These are phyloP conservation scores for Paramisgurnus dabryanus DNA, from an alignment of 2,113 vertebrate genomes.

Conservation along the genomic window DNA sequence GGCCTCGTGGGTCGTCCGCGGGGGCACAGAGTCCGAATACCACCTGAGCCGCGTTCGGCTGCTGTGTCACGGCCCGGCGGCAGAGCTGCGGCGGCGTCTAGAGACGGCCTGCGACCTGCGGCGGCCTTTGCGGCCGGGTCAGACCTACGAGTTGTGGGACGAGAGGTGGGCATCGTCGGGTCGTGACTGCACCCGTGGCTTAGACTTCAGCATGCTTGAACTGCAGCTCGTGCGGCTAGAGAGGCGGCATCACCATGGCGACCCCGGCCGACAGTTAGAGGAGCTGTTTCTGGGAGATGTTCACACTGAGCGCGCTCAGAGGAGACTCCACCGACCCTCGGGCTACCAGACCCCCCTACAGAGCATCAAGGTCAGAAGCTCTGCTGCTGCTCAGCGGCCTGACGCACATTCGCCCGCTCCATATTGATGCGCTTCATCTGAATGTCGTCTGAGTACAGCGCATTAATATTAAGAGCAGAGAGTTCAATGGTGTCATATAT, in stretches of 20 bases:
- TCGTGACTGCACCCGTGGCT: slow-evolving; percentile 77
- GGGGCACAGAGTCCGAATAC: slow-evolving; percentile 83
- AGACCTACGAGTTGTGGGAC: slow-evolving; percentile 78
- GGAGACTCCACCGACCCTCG: slow-evolving; percentile 82
- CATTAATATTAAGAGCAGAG: not conserved
- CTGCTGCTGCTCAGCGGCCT: slow-evolving; percentile 7
- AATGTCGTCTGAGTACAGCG: not conserved
- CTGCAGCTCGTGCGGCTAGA: slow-evolving; percentile 84
- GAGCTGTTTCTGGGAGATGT: slow-evolving; percentile 61
- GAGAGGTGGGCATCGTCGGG: slow-evolving; percentile 75
- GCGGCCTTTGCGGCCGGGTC: slow-evolving; percentile 72
- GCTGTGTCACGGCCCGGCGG: slow-evolving; percentile 72
- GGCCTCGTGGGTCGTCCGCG: slow-evolving; percentile 85
- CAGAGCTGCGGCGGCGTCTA: slow-evolving; percentile 71
- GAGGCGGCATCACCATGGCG: slow-evolving; percentile 82
- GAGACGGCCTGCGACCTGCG: slow-evolving; percentile 71
- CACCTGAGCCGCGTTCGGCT: slow-evolving; percentile 78
- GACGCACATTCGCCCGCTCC: not conserved
- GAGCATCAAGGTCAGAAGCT: slow-evolving; percentile 79
- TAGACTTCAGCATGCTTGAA: slow-evolving; percentile 87
- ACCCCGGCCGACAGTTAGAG: slow-evolving; percentile 61
- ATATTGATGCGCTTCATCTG: not conserved
- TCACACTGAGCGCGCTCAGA: slow-evolving; percentile 80
- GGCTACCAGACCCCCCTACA: slow-evolving; percentile 86
- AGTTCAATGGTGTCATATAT: not conserved